Evolutionary conservation across 2,888 invertebrate genomes (phyloP).

Genomic region (Parelbella ahira): DNA sequence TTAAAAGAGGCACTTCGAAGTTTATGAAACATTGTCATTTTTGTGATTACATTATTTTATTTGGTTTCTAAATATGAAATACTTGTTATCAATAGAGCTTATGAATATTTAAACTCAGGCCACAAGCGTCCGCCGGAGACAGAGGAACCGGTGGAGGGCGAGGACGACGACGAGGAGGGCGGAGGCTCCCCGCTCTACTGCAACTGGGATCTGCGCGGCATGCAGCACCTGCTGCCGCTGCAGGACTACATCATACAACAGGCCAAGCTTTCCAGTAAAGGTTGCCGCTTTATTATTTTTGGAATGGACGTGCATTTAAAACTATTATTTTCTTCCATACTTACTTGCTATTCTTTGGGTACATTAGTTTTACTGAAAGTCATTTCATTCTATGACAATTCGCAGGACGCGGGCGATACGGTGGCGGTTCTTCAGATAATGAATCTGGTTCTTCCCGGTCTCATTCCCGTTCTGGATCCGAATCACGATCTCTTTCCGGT

Average conservation of each 20-base stretch:
- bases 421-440: constrained; percentile 74
- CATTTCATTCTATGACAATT: too few species aligned
- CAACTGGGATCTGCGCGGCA: constrained; percentile 84
- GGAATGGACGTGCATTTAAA: too few species aligned
- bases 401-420: constrained; percentile 84
- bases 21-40: too few species aligned
- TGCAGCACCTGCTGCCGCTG: constrained; percentile 89
- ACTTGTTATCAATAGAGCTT: too few species aligned
- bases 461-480: constrained; percentile 70
- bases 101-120: too few species aligned
- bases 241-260: constrained; percentile 95
- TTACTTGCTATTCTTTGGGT: too few species aligned
- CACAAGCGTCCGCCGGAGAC: constrained; percentile 58
- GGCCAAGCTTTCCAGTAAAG: constrained; percentile 85
- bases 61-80: too few species aligned
- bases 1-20: too few species aligned
- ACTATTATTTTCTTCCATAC: too few species aligned
- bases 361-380: too few species aligned
- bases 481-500: constrained; percentile 86
- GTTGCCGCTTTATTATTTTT: neutral
- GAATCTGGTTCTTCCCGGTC: constrained; percentile 90
- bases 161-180: constrained; percentile 80
- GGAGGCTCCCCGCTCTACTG: constrained; percentile 84
- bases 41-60: too few species aligned
- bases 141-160: constrained; percentile 54